These are phyloP conservation scores for Hyppa rectilinea DNA, from an alignment of 2,888 invertebrate species.

Conservation along the genomic window DNA sequence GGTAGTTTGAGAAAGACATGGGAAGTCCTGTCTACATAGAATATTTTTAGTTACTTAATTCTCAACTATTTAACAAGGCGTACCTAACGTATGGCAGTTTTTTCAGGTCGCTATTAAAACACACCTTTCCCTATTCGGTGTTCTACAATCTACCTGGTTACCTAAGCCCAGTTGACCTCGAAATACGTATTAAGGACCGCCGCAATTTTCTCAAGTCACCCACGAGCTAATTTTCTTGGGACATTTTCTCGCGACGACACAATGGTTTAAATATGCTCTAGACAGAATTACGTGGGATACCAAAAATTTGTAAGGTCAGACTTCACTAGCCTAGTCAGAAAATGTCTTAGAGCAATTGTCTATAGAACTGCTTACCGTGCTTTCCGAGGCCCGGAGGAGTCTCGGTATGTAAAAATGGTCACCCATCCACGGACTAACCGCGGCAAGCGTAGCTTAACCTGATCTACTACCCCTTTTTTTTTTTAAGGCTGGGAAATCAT, in stretches of 20 bases:
- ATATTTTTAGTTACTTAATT: not conserved
- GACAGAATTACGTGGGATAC: not conserved
- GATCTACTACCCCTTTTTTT: no score
- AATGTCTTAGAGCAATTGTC: not conserved
- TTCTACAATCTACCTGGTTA: not conserved
- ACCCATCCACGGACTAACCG: no score
- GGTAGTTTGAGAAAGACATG: not conserved
- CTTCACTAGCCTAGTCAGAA: no score
- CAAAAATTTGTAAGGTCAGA: no score
- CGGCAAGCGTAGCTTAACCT: no score
- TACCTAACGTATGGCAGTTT: no score
- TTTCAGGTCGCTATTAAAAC: not conserved
- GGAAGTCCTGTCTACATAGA: not conserved
- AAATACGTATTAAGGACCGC: not conserved
- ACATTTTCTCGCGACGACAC: conserved; percentile 28
- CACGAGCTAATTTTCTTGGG: conserved; percentile 36
- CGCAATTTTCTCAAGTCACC: conserved; percentile 37
- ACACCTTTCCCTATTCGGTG: not conserved
- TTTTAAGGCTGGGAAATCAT: no score
- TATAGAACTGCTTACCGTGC: not conserved
- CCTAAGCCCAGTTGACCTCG: not conserved
- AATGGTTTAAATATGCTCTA: conserved; percentile 31
- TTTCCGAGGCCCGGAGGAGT: no score
- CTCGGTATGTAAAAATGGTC: no score
- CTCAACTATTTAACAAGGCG: not conserved